A percentile compares a stretch with the other conserved stretches of the same genome.
Conservation (phyloP, 37 sponge, comb jelly and placozoan species). For the Agelas oroides region DNA sequence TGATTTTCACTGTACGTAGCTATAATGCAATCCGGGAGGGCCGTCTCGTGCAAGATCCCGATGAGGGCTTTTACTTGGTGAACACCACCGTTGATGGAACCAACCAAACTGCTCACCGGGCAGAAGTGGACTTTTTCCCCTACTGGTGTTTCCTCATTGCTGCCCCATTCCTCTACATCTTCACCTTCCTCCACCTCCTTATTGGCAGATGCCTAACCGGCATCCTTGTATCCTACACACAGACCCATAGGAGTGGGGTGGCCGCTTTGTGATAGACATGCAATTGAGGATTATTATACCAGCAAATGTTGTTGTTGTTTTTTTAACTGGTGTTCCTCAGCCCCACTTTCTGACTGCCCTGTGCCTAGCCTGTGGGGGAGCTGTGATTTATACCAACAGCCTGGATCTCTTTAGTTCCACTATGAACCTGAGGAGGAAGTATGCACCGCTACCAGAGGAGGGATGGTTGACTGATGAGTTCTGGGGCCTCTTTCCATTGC, state of each 20-base stretch:
- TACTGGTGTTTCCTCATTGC: constrained; percentile 39
- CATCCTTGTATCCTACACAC: constrained; percentile 7
- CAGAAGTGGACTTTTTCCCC: constrained; percentile 18
- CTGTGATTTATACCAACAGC: constrained; percentile 4
- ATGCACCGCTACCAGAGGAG: not conserved
- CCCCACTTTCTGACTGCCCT: constrained; percentile 11
- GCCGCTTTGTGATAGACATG: no score
- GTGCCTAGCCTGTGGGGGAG: constrained; percentile 25
- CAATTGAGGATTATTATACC: no score
- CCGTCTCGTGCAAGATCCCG: no score
- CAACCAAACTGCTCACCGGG: constrained; percentile 26
- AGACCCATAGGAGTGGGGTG: no score
- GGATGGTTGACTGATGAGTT: constrained; percentile 16
- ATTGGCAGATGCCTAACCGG: constrained; percentile 30
- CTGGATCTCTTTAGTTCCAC: constrained; percentile 3
- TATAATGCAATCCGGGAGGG: not conserved
- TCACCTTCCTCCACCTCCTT: constrained; percentile 29
- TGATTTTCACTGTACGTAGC: no score
- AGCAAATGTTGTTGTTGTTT: no score
- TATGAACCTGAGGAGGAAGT: not conserved
- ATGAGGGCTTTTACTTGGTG: no score
- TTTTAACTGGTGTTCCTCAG: not conserved
- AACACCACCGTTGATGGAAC: no score
- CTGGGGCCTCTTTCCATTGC: constrained; percentile 44
- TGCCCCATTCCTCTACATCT: constrained; percentile 20